Conservation (phyloP, 2,888 invertebrate genomes). For the Chrysolina americana region DNA sequence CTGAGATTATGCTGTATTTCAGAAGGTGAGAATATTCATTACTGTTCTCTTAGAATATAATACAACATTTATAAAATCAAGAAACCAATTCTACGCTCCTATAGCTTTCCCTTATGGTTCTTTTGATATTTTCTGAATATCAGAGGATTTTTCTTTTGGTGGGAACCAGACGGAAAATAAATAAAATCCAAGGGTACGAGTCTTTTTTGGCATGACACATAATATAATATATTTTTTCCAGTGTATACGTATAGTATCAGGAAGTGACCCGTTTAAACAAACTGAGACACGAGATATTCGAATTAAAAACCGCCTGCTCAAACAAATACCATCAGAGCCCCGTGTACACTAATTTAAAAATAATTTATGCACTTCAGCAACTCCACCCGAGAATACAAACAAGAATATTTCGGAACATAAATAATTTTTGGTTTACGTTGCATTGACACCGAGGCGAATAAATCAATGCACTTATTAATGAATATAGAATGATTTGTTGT, state of each 20-base stretch:
- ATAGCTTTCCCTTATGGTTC: too few relatives aligned
- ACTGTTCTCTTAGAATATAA: too few relatives aligned
- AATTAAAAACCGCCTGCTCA: constrained; percentile 1
- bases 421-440: constrained; percentile 34
- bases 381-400: constrained; percentile 36
- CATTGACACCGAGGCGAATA: constrained; percentile 32
- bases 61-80: too few relatives aligned
- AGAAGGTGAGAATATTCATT: too few relatives aligned
- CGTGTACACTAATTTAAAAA: constrained; percentile 36
- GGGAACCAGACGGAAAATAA: too few relatives aligned
- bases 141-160: too few relatives aligned
- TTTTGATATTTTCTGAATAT: too few relatives aligned
- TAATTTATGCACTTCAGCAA: constrained; percentile 39
- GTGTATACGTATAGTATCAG: background rate
- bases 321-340: background rate
- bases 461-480: constrained; percentile 44
- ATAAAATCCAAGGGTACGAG: too few relatives aligned
- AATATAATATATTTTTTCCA: too few relatives aligned
- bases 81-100: too few relatives aligned
- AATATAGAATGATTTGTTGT: constrained; percentile 47
- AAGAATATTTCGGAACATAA: constrained; percentile 35
- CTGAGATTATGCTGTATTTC: too few relatives aligned
- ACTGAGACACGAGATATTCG: background rate
- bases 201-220: too few relatives aligned
- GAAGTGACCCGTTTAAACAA: background rate